Conservation (phyloP, 2,113 vertebrate species). For the Genyomyrus donnyi region DNA sequence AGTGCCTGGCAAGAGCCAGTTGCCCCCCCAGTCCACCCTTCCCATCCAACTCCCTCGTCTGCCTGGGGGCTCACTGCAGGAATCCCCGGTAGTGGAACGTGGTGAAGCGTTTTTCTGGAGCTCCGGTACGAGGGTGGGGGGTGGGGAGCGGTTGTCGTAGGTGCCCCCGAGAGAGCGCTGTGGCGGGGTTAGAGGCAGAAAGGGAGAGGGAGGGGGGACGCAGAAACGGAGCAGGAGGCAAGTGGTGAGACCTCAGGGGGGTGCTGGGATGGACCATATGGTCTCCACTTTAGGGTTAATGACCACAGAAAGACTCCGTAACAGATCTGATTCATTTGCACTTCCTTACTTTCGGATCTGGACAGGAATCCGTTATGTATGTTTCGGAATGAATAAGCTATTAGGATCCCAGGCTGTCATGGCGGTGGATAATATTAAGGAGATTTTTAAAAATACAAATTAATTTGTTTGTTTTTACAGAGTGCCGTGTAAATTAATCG, state of each 20-base stretch:
- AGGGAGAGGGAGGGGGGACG: neutral
- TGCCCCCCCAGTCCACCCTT: no score
- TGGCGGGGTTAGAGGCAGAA: neutral
- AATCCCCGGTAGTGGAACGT: constrained; percentile 35
- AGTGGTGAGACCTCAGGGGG: neutral
- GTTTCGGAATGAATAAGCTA: neutral
- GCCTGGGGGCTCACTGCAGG: constrained; percentile 25
- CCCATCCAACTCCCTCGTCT: constrained; percentile 23
- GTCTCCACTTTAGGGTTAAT: constrained; percentile 56
- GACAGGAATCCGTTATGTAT: neutral
- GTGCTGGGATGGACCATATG: constrained; percentile 39
- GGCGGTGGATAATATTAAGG: neutral
- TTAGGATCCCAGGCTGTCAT: neutral
- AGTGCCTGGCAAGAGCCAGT: neutral
- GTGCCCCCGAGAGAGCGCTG: neutral
- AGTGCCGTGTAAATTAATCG: neutral
- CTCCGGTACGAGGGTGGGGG: constrained; percentile 12
- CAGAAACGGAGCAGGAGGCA: neutral
- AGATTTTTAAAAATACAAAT: neutral
- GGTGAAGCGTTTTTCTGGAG: neutral
- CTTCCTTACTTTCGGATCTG: constrained; percentile 7
- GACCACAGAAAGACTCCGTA: constrained; percentile 52
- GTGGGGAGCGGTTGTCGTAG: neutral
- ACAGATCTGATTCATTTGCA: constrained; percentile 46
- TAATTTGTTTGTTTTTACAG: neutral